phyloP scores from a whole-genome alignment of 1,140 invertebrate species.

The Sitobion miscanthi region DNA sequence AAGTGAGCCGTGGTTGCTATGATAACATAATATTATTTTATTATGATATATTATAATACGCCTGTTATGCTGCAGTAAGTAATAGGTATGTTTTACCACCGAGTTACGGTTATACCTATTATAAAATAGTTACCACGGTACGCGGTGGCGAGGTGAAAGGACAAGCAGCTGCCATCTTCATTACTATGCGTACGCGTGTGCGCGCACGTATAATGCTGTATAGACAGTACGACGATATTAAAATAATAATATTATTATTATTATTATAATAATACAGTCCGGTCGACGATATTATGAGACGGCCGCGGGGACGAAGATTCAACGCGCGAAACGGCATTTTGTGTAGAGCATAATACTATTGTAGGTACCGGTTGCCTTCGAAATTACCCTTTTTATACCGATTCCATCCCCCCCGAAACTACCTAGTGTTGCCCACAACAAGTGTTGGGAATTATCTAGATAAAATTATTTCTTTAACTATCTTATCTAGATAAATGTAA shows the following conservation, averaged over 20 bases:
- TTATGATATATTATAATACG: no score
- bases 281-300: background rate
- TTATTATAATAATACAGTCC: background rate
- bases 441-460: no score
- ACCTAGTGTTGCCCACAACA: no score
- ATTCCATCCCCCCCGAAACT: no score
- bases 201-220: background rate
- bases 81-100: background rate
- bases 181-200: background rate
- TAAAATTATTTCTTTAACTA: no score
- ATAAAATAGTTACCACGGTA: background rate
- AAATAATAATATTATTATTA: background rate
- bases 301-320: background rate
- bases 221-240: background rate
- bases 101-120: background rate
- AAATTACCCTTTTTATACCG: no score
- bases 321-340: background rate
- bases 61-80: background rate
- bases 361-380: no score
- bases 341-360: no score
- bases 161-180: constrained; percentile 13
- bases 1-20: background rate
- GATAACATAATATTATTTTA: background rate
- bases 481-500: no score
- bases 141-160: constrained; percentile 33